Conservation (phyloP, 2,113 vertebrate genomes). For the Myrmecobius fasciatus region DNA sequence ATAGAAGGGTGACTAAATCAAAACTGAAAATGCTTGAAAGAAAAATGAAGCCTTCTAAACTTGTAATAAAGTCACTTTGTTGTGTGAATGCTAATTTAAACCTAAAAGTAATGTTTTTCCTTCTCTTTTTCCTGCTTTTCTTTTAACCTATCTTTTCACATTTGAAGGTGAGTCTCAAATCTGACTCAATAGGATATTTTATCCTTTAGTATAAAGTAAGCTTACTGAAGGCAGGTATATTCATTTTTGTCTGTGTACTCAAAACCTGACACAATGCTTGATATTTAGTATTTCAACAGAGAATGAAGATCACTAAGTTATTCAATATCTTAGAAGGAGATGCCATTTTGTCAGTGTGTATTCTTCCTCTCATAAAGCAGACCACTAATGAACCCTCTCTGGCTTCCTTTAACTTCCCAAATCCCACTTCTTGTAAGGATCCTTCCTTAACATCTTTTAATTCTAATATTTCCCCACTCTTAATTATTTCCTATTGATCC, state of each 20-base stretch:
- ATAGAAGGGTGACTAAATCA: neutral
- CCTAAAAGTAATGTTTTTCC: neutral
- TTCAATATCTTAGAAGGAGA: neutral
- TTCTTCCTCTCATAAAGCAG: neutral
- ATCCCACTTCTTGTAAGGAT: neutral
- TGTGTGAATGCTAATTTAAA: conserved; percentile 10
- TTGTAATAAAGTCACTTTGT: conserved; percentile 17
- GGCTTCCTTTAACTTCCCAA: neutral
- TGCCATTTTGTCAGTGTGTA: neutral
- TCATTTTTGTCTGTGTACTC: neutral
- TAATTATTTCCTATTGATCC: neutral
- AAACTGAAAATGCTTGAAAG: conserved; percentile 27
- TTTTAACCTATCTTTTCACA: conserved; percentile 12
- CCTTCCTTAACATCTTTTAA: neutral
- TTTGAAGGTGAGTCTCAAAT: neutral
- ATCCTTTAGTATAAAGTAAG: neutral
- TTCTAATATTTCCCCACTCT: neutral
- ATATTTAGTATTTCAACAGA: neutral
- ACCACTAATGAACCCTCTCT: neutral
- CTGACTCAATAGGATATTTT: conserved; percentile 18
- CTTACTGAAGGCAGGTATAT: neutral
- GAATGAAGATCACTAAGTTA: neutral
- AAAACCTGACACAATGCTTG: neutral
- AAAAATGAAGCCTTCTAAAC: conserved; percentile 6
- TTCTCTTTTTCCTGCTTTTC: neutral